Evolutionary conservation across 2,888 invertebrate species (phyloP).

Genomic region (Drosophila kuntzei): DNA sequence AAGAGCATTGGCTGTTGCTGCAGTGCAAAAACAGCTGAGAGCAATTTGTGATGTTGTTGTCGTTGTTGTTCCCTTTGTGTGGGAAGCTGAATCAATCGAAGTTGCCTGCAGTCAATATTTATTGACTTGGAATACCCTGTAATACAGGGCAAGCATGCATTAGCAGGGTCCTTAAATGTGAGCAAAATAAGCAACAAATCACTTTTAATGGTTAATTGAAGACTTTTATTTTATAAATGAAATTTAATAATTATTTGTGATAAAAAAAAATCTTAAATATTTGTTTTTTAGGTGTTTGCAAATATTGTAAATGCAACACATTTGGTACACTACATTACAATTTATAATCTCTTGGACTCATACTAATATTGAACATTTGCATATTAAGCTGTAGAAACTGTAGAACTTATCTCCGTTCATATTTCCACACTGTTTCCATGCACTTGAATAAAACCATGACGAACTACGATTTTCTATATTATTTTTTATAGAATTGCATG

Average conservation of each 20-base stretch:
- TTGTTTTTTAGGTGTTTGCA: too few relatives aligned
- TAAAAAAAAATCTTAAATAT: too few relatives aligned
- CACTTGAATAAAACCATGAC: slow-evolving; percentile 17
- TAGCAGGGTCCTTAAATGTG: too few relatives aligned
- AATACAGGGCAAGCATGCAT: background rate
- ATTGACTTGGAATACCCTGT: slow-evolving; percentile 10
- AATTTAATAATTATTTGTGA: too few relatives aligned
- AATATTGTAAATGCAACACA: too few relatives aligned
- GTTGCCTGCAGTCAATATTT: background rate
- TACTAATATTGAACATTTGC: too few relatives aligned
- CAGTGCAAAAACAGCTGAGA: slow-evolving; percentile 35
- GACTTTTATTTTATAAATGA: too few relatives aligned
- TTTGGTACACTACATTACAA: too few relatives aligned
- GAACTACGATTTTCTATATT: slow-evolving; percentile 1
- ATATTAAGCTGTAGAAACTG: too few relatives aligned
- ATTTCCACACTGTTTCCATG: background rate
- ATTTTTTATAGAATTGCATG: slow-evolving; percentile 36
- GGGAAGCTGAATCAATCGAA: background rate
- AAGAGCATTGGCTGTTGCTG: slow-evolving; percentile 5
- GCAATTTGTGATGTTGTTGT: slow-evolving; percentile 10
- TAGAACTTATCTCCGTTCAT: background rate
- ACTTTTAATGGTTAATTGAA: too few relatives aligned
- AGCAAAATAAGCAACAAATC: too few relatives aligned
- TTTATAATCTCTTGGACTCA: too few relatives aligned
- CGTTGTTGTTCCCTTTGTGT: background rate